Percentiles rank a stretch among this genome's conserved stretches.
phyloP scores from a whole-genome alignment of 1,140 invertebrate genomes.

The Drosophila navojoa region DNA sequence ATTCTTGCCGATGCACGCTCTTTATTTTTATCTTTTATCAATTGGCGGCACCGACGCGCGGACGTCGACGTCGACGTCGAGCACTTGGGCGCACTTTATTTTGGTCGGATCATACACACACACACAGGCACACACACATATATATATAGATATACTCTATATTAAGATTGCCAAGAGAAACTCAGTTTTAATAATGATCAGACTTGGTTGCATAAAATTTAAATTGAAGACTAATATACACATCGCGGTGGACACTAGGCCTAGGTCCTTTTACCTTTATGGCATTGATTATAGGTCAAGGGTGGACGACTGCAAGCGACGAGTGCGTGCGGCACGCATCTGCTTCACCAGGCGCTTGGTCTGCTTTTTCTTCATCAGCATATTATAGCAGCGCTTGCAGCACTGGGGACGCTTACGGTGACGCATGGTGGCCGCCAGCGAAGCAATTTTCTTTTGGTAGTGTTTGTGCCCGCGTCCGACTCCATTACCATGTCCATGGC shows the following conservation, averaged over 20 bases:
- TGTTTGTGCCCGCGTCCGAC: neutral
- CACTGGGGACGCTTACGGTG: neutral
- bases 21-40: conserved; percentile 82
- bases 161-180: neutral
- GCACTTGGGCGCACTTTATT: conserved; percentile 65
- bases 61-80: neutral
- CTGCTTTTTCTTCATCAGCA: neutral
- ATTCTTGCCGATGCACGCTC: conserved; percentile 52
- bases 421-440: neutral
- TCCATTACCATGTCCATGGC: neutral
- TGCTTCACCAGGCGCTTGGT: neutral
- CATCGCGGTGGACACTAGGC: no score
- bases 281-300: no score
- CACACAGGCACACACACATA: neutral
- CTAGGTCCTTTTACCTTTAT: no score
- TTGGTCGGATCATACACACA: conserved; percentile 46
- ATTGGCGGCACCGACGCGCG: conserved; percentile 48
- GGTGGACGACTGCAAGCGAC: neutral
- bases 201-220: neutral
- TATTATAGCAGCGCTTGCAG: neutral
- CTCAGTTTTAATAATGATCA: conserved; percentile 1
- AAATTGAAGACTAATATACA: neutral
- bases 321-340: neutral
- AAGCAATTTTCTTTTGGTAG: neutral
- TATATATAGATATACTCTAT: neutral